Evolutionary conservation across 2,888 invertebrate species (phyloP).

Genomic region (Drosophila eohydei): DNA sequence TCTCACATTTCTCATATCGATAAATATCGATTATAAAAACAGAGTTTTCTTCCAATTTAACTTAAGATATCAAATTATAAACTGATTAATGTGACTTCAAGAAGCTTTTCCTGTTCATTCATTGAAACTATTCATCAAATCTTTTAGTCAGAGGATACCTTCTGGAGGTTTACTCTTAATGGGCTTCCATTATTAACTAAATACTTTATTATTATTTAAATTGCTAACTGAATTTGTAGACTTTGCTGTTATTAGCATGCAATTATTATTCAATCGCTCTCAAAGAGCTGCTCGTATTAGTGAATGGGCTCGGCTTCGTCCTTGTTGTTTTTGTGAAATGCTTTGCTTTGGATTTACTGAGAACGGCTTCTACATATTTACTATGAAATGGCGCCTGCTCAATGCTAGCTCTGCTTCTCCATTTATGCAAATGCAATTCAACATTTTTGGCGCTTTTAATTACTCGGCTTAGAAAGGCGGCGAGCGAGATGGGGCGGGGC

Average conservation of each 20-base stretch:
- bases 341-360: background rate
- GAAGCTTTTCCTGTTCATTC: background rate
- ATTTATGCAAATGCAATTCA: constrained; percentile 51
- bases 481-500: constrained; percentile 3
- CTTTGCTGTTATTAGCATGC: background rate
- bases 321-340: background rate
- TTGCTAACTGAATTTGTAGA: background rate
- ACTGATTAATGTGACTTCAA: too few relatives aligned
- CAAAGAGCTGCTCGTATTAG: background rate
- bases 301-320: background rate
- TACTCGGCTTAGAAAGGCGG: constrained; percentile 59
- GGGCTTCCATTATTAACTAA: background rate
- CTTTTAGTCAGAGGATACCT: background rate
- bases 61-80: too few relatives aligned
- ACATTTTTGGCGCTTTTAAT: constrained; percentile 70
- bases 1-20: too few relatives aligned
- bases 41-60: too few relatives aligned
- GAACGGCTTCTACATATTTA: background rate
- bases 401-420: background rate
- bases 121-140: background rate
- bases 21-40: too few relatives aligned
- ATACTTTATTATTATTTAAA: background rate
- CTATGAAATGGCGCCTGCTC: background rate
- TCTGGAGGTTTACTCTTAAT: background rate
- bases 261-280: background rate